Evolutionary conservation across 2,113 vertebrate genomes (phyloP), one percentile per base, ranked within the genome.

Genomic region (Varanus komodoensis): DNA sequence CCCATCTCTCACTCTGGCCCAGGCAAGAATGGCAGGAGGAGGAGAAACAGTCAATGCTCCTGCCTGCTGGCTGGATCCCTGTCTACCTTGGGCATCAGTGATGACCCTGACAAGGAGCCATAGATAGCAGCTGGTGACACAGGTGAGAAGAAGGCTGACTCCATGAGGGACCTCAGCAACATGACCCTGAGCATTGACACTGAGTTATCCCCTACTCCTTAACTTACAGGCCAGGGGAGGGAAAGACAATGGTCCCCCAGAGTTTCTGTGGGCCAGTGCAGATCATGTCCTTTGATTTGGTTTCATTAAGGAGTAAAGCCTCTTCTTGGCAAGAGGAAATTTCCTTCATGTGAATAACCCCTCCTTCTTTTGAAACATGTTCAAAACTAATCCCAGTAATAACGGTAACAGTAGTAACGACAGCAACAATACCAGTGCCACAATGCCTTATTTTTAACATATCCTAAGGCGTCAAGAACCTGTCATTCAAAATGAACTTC

Each of bases 401-500:
- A 68, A 84, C 9, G 50, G 71, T n/a, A 25, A 80, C 15, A 9
- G 90, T 71, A 86, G 91, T 88, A 95, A 96, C 91, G 93, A 96
- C 90, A 94, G 96, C 93, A 89, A 14, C n/a, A 87, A 92, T 44
- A 1, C 38, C 38, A 44, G 64, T 82, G 91, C 78, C 32, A 1
- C 87, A 68, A 54, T 94, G 93, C 96, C 95, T 96, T 96, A 92
- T 90, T 96, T 94, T 96, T 94, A 87, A 95, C 95, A 93, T 94
- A 92, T 94, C 94, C 88, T 25, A 85, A 94, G 95, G 92, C 92
- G 96, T 95, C 91, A 96, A 90, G 96, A 94, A 97, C 87, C 93
- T 95, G 94, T 95, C 95, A 96, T 96, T 97, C 97, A 96, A 97
- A 95, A 95, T 96, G 96, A 96, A 96, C 95, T 96, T 97, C 92